Conservation (phyloP, 2,888 invertebrate genomes). For the Cosmia trapezina region DNA sequence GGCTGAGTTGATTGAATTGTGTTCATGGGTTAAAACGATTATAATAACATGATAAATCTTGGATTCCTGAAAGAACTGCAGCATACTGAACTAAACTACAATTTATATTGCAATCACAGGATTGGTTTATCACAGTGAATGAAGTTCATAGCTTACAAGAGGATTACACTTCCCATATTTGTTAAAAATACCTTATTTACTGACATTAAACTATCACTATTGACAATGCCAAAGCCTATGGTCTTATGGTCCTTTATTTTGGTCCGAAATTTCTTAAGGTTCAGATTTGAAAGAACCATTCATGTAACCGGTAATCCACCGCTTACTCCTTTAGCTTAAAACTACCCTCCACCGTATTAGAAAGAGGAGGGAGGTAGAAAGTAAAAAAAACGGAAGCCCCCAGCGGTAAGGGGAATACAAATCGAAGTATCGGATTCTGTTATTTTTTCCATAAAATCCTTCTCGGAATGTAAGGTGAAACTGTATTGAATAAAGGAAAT, state of each 20-base stretch:
- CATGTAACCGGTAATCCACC: neutral
- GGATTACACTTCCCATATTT: no score
- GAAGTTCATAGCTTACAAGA: no score
- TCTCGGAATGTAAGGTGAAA: slow-evolving; percentile 64
- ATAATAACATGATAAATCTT: neutral
- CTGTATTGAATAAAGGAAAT: slow-evolving; percentile 68
- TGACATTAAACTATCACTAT: no score
- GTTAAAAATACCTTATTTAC: no score
- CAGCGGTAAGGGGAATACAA: slow-evolving; percentile 78
- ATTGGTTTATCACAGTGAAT: no score
- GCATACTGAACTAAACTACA: no score
- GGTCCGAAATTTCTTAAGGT: neutral
- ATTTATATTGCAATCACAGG: no score
- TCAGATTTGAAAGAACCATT: neutral
- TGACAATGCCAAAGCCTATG: no score
- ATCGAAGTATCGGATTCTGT: slow-evolving; percentile 73
- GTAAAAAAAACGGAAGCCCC: slow-evolving; percentile 74
- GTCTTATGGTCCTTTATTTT: no score
- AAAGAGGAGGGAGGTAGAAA: slow-evolving; percentile 67
- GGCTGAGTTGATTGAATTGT: neutral
- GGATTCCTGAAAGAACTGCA: neutral
- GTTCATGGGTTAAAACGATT: neutral
- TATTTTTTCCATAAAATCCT: slow-evolving; percentile 65
- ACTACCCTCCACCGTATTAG: slow-evolving; percentile 47
- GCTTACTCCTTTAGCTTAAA: slow-evolving; percentile 38